Evolutionary conservation across 2,888 invertebrate genomes (phyloP).

Genomic region (Cenopis cana): DNA sequence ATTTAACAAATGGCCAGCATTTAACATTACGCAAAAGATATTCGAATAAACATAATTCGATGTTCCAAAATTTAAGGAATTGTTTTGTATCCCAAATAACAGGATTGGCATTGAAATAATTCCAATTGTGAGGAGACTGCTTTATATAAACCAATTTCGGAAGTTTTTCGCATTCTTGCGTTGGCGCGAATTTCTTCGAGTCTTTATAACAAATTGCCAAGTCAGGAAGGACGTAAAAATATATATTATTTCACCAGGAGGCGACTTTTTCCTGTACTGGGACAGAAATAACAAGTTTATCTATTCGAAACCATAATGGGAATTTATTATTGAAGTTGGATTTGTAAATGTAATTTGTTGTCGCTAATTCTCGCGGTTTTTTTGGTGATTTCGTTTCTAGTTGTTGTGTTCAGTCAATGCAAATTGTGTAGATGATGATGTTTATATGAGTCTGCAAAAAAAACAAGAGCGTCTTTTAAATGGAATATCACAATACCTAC

Average conservation of each 20-base stretch:
- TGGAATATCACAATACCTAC: too few species aligned
- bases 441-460: too few species aligned
- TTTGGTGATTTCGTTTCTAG: too few species aligned
- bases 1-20: neutral
- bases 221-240: neutral
- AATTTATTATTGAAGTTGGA: constrained; percentile 17
- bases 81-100: too few species aligned
- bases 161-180: constrained; percentile 54
- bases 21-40: neutral
- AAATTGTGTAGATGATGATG: too few species aligned
- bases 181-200: constrained; percentile 41
- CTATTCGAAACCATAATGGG: constrained; percentile 14
- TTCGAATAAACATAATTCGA: constrained; percentile 17
- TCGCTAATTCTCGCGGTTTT: too few species aligned
- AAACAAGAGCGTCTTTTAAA: too few species aligned
- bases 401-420: too few species aligned
- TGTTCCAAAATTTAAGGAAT: constrained; percentile 43
- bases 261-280: neutral
- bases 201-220: neutral
- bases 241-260: neutral
- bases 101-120: constrained; percentile 56
- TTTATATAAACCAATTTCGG: constrained; percentile 76
- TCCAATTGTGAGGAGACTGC: constrained; percentile 74
- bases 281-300: constrained; percentile 19
- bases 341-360: too few species aligned